Evolutionary conservation across 2,888 invertebrate species (phyloP), one percentile per base, ranked within the genome.

Genomic region (Standfussiana lucernea): DNA sequence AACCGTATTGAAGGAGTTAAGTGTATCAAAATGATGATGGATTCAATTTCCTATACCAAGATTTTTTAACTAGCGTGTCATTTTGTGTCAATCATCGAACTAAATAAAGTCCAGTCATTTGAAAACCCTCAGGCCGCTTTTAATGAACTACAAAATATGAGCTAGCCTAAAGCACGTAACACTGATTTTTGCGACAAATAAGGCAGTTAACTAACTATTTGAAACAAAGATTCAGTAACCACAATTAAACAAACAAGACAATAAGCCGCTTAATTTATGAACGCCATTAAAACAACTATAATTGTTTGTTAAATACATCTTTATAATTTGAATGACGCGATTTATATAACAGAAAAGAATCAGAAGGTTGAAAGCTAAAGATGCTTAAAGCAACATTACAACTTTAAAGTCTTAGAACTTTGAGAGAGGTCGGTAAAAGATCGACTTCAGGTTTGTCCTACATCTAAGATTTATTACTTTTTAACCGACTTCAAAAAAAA

Each of bases 241-340:
- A 11, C 18, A 32, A 69, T 68, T 53, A 75, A 78, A 75, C n/a
- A 70, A 69, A 68, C 32, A 72, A 67, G 61, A 72, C 65, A 86
- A 77, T 69, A 66, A 67, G 56, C 68, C 70, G 59, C 74, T 21
- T 72, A 15, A 86, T 85, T 87, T 84, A 83, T 79, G 40, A 53
- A n/a, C 42, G 11, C 24, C 75, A 73, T 79, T 75, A 70, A 7
- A 70, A 64, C 70, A 78, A 78, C 62, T 72, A 61, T 74, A 62
- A 77, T 84, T 83, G 73, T 84, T 79, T 79, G 71, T 86, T 86
- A 62, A 77, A 71, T 65, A 69, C 53, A 40, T 64, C 72, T 74
- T 78, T 75, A 42, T 64, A 72, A 59, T 80, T 71, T 67, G 37
- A 84, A 86, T 76, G 77, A 59, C 77, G 35, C 72, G 40, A 79